These are phyloP conservation scores for Sturnus vulgaris DNA, from an alignment of 2,113 vertebrate genomes.

Conservation along the genomic window DNA sequence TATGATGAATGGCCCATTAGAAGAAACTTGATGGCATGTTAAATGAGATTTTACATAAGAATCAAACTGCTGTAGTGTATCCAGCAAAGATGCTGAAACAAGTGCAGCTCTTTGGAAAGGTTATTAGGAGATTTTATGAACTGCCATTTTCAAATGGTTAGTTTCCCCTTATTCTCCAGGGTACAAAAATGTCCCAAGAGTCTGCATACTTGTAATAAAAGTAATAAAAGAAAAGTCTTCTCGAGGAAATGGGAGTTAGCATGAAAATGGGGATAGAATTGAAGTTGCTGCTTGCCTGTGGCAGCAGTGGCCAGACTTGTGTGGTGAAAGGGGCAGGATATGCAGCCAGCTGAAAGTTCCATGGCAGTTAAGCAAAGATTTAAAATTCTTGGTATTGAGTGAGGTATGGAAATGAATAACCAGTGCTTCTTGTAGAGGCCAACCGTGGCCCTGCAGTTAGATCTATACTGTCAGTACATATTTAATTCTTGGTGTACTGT, in stretches of 20 bases:
- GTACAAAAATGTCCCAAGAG: not conserved
- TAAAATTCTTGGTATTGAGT: not conserved
- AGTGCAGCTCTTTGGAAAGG: not conserved
- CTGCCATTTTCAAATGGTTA: conserved; percentile 12
- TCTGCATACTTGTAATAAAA: not conserved
- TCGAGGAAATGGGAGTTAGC: not conserved
- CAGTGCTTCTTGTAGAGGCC: not conserved
- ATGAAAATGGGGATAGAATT: not conserved
- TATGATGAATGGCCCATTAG: conserved; percentile 32
- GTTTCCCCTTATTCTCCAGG: not conserved
- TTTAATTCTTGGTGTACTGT: not conserved
- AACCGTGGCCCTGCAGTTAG: not conserved
- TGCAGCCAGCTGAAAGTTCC: conserved; percentile 21
- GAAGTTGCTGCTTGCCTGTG: not conserved
- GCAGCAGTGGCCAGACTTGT: not conserved
- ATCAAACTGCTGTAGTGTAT: conserved; percentile 41
- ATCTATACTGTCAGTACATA: not conserved
- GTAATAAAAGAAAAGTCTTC: not conserved
- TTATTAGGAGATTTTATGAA: conserved; percentile 55
- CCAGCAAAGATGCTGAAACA: conserved; percentile 23
- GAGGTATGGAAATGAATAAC: conserved; percentile 40
- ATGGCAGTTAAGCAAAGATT: not conserved
- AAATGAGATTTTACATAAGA: conserved; percentile 58
- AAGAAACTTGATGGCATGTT: conserved; percentile 26
- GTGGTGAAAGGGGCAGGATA: not conserved